phyloP scores from a whole-genome alignment of 2,797 vertebrate species.

The Hippopotamyrus pictus region DNA sequence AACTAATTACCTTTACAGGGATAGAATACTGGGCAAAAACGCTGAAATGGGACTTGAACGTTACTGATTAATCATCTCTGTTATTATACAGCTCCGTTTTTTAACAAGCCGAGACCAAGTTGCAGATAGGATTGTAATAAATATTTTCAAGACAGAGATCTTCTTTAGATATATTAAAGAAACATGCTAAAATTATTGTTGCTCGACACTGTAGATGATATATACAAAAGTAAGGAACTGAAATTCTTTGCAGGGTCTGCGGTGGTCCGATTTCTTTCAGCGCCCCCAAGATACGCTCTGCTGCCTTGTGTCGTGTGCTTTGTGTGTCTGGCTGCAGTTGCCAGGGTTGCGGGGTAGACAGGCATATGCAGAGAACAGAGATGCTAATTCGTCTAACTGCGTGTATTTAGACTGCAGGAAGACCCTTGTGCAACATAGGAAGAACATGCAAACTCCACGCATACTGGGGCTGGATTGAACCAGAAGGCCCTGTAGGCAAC shows the following conservation, averaged over 20 bases:
- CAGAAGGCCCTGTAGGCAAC: not conserved
- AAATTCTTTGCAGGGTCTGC: not conserved
- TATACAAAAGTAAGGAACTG: not conserved
- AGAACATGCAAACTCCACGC: not conserved
- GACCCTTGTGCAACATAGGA: not conserved
- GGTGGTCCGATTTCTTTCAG: not conserved
- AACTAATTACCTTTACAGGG: not conserved
- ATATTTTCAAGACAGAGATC: not conserved
- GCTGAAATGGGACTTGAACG: not conserved
- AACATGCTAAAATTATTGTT: not conserved
- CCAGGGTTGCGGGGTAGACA: not conserved
- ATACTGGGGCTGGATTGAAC: not conserved
- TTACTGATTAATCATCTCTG: not conserved
- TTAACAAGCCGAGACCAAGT: not conserved
- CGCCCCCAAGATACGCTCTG: not conserved
- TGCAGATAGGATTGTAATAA: not conserved
- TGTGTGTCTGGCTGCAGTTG: not conserved
- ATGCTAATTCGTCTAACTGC: not conserved
- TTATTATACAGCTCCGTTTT: not conserved
- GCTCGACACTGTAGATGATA: not conserved
- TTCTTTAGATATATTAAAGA: not conserved
- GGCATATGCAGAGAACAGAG: not conserved
- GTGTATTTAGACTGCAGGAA: not conserved
- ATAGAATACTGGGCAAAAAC: not conserved
- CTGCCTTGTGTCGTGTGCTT: not conserved